Evolutionary conservation across 2,888 invertebrate species (phyloP).

Genomic region (Cancer borealis): DNA sequence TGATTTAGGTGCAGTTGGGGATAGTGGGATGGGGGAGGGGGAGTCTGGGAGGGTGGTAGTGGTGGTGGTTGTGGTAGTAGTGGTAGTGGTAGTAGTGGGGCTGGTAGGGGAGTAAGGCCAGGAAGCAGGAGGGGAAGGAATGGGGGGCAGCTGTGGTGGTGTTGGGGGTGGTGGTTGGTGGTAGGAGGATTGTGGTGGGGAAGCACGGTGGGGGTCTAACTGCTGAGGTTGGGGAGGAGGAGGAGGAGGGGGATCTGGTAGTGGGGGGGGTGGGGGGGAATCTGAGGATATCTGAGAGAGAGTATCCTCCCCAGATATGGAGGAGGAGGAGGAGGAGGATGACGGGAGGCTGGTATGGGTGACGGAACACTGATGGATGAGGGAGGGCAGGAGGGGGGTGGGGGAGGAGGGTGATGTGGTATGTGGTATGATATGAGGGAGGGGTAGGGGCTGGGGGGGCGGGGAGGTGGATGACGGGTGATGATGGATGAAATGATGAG

Average conservation of each 20-base stretch:
- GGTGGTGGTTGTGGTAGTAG: slow-evolving; percentile 31
- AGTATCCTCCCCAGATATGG: neutral
- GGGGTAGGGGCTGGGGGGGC: neutral
- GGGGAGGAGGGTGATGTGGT: slow-evolving; percentile 34
- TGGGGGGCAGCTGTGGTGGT: neutral
- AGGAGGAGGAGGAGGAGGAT: neutral
- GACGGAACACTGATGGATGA: neutral
- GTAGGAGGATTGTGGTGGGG: neutral
- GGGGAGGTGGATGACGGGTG: neutral
- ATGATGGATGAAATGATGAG: slow-evolving; percentile 39
- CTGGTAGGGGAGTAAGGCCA: neutral
- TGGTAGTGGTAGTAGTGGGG: neutral
- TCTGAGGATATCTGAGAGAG: slow-evolving; percentile 46
- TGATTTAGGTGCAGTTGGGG: slow-evolving; percentile 16
- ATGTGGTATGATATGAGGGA: neutral
- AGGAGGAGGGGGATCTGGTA: neutral
- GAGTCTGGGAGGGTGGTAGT: slow-evolving; percentile 47
- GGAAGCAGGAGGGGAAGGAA: neutral
- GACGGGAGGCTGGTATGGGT: neutral
- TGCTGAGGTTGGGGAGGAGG: neutral
- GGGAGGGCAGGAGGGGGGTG: neutral
- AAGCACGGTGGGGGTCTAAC: neutral
- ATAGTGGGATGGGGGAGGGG: neutral
- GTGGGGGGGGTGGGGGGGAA: neutral
- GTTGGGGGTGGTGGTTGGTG: neutral